Conservation (phyloP, 1,140 invertebrate genomes). For the Calliphora vicina region DNA sequence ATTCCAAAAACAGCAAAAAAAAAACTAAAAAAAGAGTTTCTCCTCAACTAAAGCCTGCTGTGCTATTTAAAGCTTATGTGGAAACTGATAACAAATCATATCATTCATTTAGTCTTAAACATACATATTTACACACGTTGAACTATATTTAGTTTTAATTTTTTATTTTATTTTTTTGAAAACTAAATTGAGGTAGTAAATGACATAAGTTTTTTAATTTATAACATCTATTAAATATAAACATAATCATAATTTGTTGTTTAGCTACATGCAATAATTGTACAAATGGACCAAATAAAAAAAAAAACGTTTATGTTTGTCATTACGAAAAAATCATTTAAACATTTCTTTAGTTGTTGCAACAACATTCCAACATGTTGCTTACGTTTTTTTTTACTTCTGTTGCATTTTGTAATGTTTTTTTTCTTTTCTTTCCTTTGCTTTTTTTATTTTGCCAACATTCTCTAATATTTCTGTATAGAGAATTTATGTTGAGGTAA, state of each 20-base stretch:
- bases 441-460: not conserved
- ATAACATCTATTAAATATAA: conserved; percentile 32
- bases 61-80: conserved; percentile 21
- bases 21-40: not conserved
- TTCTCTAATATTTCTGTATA: conserved; percentile 3
- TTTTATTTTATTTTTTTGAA: too few species aligned
- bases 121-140: too few species aligned
- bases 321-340: not conserved
- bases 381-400: not conserved
- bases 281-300: not conserved
- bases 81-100: conserved; percentile 33
- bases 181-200: not conserved
- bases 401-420: not conserved
- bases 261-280: not conserved
- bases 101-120: not conserved
- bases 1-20: too few species aligned
- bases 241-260: conserved; percentile 35
- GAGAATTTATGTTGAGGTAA: not conserved
- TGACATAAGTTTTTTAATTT: conserved; percentile 8
- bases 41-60: not conserved
- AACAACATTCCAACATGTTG: conserved; percentile 16
- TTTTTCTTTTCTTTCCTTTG: not conserved
- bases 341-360: conserved; percentile 7
- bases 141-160: not conserved
- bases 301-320: not conserved